Percentiles rank a stretch among this genome's conserved stretches.
phyloP scores from a whole-genome alignment of 2,888 invertebrate genomes.

The Lepidocyrtinus sp. region DNA sequence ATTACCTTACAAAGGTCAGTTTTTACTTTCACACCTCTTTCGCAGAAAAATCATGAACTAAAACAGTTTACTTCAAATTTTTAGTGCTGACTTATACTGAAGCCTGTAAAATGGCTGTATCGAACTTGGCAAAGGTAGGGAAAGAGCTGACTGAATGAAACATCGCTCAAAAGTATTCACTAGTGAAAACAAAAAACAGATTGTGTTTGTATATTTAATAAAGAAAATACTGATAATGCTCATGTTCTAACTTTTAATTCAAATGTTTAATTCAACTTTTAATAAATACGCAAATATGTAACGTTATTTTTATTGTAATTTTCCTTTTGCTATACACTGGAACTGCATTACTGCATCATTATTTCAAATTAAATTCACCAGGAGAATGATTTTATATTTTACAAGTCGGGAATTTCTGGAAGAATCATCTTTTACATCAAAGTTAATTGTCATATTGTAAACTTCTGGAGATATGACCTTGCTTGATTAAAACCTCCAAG shows the following conservation, averaged over 20 bases:
- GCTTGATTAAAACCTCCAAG: too few species aligned
- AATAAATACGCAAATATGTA: neutral
- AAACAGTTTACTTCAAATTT: too few species aligned
- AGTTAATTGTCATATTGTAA: too few species aligned
- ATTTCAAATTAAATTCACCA: too few species aligned
- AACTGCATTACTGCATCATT: too few species aligned
- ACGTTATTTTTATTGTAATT: neutral
- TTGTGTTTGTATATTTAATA: neutral
- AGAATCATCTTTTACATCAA: too few species aligned
- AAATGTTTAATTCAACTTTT: neutral
- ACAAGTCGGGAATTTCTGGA: too few species aligned
- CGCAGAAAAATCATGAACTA: slow-evolving; percentile 42
- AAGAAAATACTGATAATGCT: neutral
- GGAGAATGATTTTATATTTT: too few species aligned
- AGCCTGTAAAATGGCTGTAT: slow-evolving; percentile 26
- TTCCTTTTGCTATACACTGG: too few species aligned
- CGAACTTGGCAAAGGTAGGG: slow-evolving; percentile 30
- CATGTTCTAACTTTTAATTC: neutral
- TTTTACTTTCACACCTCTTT: slow-evolving; percentile 12
- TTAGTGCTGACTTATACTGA: slow-evolving; percentile 17
- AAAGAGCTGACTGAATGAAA: slow-evolving; percentile 15
- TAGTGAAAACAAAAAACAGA: neutral
- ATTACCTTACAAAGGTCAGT: too few species aligned
- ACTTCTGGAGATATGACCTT: too few species aligned
- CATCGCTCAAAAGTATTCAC: neutral